Evolutionary conservation across 2,113 vertebrate species (phyloP), one percentile per base, ranked within the genome.

Genomic region (Mesitornis unicolor): DNA sequence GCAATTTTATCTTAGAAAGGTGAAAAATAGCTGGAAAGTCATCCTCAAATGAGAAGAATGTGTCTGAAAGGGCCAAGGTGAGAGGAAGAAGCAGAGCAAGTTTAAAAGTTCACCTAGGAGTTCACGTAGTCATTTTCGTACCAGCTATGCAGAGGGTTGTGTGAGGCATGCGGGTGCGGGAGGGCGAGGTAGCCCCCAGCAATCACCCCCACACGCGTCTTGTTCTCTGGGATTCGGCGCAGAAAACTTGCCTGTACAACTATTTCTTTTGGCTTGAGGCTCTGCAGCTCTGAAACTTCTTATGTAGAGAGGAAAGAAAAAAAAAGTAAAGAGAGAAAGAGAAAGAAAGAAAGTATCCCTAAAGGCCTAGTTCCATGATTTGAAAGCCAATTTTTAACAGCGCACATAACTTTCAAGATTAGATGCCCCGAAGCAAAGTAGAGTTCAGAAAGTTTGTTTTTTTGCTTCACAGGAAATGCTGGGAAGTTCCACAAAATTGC

Each of bases 321-420:
- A 4, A 33, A 35, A 21, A 47, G n/a, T n/a, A n/a, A n/a, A n/a
- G n/a, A n/a, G n/a, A n/a, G 4, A 25, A 43, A 29, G 24, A 42
- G 2, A 14, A 68, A 81, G 74, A 95, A 63, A 95, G 78, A 50
- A 95, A 78, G 60, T 87, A 85, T 95, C 91, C 95, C 90, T 94
- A 47, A 95, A 90, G 77, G 76, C 91, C 73, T 95, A 12, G 64
- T 97, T 95, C 74, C 81, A 76, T 81, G 81, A 97, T 97, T 91
- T 95, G 89, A 96, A 98, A 97, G 81, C 87, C 60, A 96, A 89
- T 95, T 97, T 92, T 97, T 92, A 97, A 97, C 93, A 96, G 96
- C 93, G 84, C 57, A 63, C 84, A 87, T 95, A 94, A 84, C 93
- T 97, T 97, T 95, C 90, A 97, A 96, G 95, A 95, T 95, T 69